Percentiles rank a stretch among this genome's conserved stretches.
phyloP scores from a whole-genome alignment of 30 jellyfish, hydroid and myxozoan genomes.

The Haliclystus octoradiatus region DNA sequence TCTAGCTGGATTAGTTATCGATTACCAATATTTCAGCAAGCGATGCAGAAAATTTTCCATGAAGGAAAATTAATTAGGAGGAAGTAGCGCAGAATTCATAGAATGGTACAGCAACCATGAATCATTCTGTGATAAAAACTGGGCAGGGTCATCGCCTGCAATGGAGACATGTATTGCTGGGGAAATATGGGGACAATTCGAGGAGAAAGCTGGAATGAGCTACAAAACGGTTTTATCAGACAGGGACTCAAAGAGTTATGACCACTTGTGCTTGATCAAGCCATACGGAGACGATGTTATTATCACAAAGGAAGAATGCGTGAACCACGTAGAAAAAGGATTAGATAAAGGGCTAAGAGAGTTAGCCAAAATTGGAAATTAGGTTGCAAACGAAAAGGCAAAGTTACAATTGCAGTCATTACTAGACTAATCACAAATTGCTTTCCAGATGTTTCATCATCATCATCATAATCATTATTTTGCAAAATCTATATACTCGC shows the following conservation, averaged over 20 bases:
- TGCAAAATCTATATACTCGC: too few relatives aligned
- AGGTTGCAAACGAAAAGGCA: not conserved
- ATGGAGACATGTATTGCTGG: not conserved
- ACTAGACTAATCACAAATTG: too few relatives aligned
- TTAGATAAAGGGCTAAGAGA: not conserved
- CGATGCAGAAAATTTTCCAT: not conserved
- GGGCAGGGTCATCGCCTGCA: not conserved
- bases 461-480: too few relatives aligned
- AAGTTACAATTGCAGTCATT: not conserved
- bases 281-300: not conserved
- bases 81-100: not conserved
- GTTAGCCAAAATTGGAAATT: not conserved
- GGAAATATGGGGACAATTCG: not conserved
- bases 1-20: not conserved
- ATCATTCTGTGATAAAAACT: not conserved
- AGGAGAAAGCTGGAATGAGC: not conserved
- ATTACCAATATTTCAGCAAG: not conserved
- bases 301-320: not conserved
- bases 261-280: not conserved
- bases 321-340: not conserved
- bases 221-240: not conserved
- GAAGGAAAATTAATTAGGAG: not conserved
- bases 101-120: not conserved
- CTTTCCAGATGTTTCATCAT: too few relatives aligned
- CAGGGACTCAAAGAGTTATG: not conserved